Percentiles rank a stretch among this genome's conserved stretches.
Conservation (phyloP, 64 coral and sea anemone species). For the Hydrozoanthus tunicans region DNA sequence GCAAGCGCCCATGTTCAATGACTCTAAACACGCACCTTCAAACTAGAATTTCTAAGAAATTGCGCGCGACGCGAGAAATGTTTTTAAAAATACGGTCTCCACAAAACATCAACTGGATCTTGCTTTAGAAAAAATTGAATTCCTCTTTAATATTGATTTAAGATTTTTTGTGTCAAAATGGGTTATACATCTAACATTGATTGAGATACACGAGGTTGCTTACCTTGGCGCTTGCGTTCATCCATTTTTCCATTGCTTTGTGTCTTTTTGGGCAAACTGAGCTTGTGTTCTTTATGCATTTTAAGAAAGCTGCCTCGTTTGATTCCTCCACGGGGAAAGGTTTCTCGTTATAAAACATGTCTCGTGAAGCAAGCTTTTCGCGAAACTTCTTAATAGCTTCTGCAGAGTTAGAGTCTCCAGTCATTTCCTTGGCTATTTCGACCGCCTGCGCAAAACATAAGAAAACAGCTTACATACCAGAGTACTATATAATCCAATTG, state of each 20-base stretch:
- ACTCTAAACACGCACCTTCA: too few species aligned
- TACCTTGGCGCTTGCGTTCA: conserved; percentile 52
- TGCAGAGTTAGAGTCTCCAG: conserved; percentile 38
- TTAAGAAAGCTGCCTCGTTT: conserved; percentile 50
- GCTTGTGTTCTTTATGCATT: conserved; percentile 6
- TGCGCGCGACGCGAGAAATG: too few species aligned
- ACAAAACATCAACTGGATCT: too few species aligned
- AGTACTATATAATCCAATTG: too few species aligned
- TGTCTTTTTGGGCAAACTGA: conserved; percentile 51
- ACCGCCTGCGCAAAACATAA: conserved; percentile 39
- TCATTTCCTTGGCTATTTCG: conserved; percentile 61
- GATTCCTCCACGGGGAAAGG: conserved; percentile 60
- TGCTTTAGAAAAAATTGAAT: too few species aligned
- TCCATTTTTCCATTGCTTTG: conserved; percentile 59
- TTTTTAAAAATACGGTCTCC: too few species aligned
- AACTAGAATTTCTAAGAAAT: too few species aligned
- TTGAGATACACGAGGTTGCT: neutral
- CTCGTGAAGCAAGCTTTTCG: conserved; percentile 23
- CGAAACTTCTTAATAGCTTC: conserved; percentile 59
- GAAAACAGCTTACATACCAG: too few species aligned
- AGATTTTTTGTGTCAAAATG: too few species aligned
- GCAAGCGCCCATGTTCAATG: too few species aligned
- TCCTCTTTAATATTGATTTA: too few species aligned
- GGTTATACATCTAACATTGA: too few species aligned
- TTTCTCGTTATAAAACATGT: conserved; percentile 70